Percentiles rank a stretch among this genome's conserved stretches.
Evolutionary conservation across 1,140 invertebrate species (phyloP).

Genomic region (Pseudomyrmex cubaensis): DNA sequence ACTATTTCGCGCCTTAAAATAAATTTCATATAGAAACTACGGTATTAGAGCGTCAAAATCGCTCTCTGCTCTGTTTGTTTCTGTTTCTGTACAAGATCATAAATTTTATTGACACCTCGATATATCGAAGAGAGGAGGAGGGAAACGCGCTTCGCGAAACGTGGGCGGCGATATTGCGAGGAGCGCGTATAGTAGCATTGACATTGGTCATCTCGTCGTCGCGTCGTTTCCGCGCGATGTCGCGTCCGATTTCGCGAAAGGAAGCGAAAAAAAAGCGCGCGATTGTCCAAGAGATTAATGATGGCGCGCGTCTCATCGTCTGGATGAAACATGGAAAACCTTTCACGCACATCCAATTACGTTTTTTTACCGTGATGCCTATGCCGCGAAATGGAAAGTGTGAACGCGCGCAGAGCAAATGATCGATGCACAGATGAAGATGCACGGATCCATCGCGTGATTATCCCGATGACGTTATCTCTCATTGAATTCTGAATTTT

Average conservation of each 20-base stretch:
- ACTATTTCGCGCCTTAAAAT: no score
- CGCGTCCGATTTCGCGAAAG: not conserved
- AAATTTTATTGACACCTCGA: not conserved
- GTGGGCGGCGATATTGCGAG: not conserved
- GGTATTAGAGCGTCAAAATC: not conserved
- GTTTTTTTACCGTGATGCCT: not conserved
- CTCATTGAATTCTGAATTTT: not conserved
- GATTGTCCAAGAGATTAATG: slow-evolving; percentile 29
- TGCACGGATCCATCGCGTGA: no score
- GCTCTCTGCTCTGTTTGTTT: not conserved
- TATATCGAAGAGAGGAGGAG: not conserved
- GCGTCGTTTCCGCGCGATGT: slow-evolving; percentile 41
- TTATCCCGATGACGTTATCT: not conserved
- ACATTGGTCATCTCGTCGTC: slow-evolving; percentile 65
- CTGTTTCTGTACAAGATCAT: not conserved
- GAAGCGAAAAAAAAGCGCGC: slow-evolving; percentile 12
- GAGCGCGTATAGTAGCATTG: slow-evolving; percentile 56
- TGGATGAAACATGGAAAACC: slow-evolving; percentile 41
- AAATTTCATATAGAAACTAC: slow-evolving; percentile 4
- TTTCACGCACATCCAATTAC: slow-evolving; percentile 36
- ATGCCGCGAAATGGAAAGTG: not conserved
- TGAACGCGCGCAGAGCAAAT: not conserved
- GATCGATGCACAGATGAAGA: not conserved
- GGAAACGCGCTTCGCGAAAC: not conserved
- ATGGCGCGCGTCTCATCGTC: slow-evolving; percentile 17